Percentiles rank a stretch among this genome's conserved stretches.
Conservation (phyloP, 2,113 vertebrate genomes). For the Romanogobio albipinnatus region DNA sequence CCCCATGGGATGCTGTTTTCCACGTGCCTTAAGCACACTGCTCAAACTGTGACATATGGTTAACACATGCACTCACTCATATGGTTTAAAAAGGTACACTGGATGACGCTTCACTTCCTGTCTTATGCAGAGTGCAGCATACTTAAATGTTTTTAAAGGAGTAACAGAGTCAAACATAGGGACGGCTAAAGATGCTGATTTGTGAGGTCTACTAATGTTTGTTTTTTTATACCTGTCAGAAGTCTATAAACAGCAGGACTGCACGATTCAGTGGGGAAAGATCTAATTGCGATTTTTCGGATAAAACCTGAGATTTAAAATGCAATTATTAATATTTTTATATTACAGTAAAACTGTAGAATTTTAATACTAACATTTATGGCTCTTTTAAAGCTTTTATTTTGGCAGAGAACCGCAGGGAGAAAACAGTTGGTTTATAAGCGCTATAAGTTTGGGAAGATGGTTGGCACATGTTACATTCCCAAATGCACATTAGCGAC, state of each 20-base stretch:
- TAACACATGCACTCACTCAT: slow-evolving; percentile 18
- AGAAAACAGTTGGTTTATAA: not conserved
- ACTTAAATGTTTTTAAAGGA: not conserved
- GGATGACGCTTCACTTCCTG: not conserved
- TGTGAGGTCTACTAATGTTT: not conserved
- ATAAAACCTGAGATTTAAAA: not conserved
- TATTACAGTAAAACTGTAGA: not conserved
- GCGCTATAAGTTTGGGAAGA: too few species aligned
- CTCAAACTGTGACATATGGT: slow-evolving; percentile 38
- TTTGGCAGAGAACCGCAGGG: not conserved
- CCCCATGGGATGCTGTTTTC: not conserved
- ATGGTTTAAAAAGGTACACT: not conserved
- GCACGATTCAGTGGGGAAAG: not conserved
- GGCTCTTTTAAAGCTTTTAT: not conserved
- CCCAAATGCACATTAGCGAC: too few species aligned
- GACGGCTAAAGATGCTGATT: not conserved
- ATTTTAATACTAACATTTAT: not conserved
- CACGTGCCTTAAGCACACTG: slow-evolving; percentile 4
- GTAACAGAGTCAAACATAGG: not conserved
- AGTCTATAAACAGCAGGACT: not conserved
- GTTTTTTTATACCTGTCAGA: not conserved
- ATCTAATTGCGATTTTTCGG: not conserved
- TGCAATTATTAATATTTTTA: not conserved
- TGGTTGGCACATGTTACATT: too few species aligned
- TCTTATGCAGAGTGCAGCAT: not conserved